These are phyloP conservation scores for Acanthosepion pharaonis DNA, from an alignment of 2,888 invertebrate genomes.

Conservation along the genomic window DNA sequence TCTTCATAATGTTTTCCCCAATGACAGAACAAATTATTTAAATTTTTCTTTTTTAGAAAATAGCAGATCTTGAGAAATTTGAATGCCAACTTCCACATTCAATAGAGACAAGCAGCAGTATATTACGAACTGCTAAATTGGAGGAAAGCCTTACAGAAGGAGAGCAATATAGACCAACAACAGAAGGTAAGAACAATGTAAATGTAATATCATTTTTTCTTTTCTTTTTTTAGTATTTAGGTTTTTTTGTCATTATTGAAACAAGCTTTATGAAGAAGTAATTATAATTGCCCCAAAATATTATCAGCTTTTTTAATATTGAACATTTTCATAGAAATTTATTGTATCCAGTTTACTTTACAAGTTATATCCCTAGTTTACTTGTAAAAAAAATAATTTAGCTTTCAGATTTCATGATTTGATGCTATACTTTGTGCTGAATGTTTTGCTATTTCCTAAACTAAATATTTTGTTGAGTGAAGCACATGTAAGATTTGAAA, in stretches of 20 bases:
- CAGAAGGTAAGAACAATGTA: constrained; percentile 61
- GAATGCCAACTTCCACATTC: constrained; percentile 50
- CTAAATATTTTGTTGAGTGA: too few relatives aligned
- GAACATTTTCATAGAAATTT: neutral
- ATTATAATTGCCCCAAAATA: neutral
- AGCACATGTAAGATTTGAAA: too few relatives aligned
- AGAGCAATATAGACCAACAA: constrained; percentile 60
- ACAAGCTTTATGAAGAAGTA: neutral
- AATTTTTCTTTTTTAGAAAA: constrained; percentile 53
- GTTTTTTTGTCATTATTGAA: neutral
- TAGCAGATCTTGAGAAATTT: constrained; percentile 56
- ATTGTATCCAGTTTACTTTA: too few relatives aligned
- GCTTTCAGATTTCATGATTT: neutral
- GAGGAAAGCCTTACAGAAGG: constrained; percentile 72
- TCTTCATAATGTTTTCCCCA: too few relatives aligned
- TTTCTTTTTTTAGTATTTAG: neutral
- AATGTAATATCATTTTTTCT: too few relatives aligned
- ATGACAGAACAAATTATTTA: too few relatives aligned
- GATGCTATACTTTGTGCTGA: neutral
- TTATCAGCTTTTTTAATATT: neutral
- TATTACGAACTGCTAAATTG: constrained; percentile 70
- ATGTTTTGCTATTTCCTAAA: neutral
- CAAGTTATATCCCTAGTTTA: too few relatives aligned
- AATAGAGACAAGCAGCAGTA: constrained; percentile 60
- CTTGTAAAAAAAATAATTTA: neutral